phyloP scores from a whole-genome alignment of 2,797 vertebrate genomes.

The Pelodytes ibericus region DNA sequence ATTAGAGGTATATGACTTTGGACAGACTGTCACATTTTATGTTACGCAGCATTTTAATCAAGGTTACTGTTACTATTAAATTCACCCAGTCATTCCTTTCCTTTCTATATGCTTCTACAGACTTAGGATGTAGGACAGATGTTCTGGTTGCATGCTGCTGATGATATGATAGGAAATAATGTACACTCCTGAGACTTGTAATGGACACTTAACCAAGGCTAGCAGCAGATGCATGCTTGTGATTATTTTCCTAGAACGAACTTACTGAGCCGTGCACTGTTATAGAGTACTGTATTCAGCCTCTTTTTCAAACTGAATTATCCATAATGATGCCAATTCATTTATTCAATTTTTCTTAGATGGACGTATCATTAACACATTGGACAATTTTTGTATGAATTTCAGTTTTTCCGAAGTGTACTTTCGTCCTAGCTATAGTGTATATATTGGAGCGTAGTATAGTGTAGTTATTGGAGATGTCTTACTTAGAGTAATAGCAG shows the following conservation, averaged over 20 bases:
- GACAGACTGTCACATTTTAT: constrained; percentile 8
- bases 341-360: background rate
- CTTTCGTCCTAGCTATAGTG: no score
- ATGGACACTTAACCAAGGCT: constrained; percentile 28
- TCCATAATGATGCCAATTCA: background rate
- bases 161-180: constrained; percentile 33
- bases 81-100: constrained; percentile 12
- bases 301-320: background rate
- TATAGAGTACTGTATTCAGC: background rate
- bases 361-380: no score
- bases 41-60: background rate
- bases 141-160: constrained; percentile 12
- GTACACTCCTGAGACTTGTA: constrained; percentile 39
- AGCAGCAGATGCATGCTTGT: constrained; percentile 35
- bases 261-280: constrained; percentile 2
- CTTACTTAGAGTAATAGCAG: no score
- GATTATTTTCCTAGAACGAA: constrained; percentile 14
- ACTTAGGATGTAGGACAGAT: constrained; percentile 27
- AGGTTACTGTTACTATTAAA: background rate
- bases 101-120: constrained; percentile 6
- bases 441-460: no score
- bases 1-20: background rate
- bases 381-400: no score
- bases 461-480: no score
- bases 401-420: no score